Conservation (phyloP, 2,113 vertebrate species). For the Formicarius rufipectus region DNA sequence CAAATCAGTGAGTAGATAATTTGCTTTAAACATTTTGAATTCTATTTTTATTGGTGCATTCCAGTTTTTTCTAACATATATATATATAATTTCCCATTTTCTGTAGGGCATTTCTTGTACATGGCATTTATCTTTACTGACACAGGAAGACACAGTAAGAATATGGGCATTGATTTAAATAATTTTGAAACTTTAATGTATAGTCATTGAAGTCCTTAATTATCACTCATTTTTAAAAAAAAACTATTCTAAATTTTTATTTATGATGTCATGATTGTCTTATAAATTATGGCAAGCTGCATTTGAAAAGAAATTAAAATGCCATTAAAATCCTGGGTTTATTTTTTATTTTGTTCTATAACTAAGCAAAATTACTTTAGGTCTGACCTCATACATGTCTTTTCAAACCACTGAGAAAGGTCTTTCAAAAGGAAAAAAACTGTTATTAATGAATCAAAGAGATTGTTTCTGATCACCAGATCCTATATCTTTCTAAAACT, state of each 20-base stretch:
- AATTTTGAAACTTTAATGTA: not conserved
- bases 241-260: not conserved
- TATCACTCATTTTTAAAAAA: not conserved
- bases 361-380: not conserved
- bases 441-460: not conserved
- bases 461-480: not conserved
- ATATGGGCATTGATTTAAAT: not conserved
- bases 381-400: not conserved
- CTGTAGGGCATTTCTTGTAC: not conserved
- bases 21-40: not conserved
- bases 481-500: not conserved
- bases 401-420: not conserved
- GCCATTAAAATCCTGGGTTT: not conserved
- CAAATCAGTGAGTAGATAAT: not conserved
- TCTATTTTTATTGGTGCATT: not conserved
- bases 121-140: not conserved
- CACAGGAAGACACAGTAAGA: not conserved
- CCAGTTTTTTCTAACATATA: not conserved
- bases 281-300: not conserved
- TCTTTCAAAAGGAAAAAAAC: not conserved
- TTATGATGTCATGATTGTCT: not conserved
- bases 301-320: not conserved
- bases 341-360: not conserved
- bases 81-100: not conserved
- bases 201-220: not conserved